Evolutionary conservation across 2,797 vertebrate species (phyloP).

Genomic region (Triplophysa bombifrons): DNA sequence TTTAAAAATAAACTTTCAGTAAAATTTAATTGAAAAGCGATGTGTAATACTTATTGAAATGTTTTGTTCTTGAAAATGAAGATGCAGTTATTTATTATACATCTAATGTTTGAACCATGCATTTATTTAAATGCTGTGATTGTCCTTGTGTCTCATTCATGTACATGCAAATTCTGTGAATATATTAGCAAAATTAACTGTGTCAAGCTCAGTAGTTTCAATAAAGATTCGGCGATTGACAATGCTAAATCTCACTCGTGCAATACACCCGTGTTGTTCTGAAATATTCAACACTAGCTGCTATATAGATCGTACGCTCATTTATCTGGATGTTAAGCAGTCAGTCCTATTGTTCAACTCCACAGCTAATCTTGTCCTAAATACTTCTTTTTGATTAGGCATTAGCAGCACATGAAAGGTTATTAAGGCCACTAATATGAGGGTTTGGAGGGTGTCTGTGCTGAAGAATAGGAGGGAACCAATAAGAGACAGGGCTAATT

Average conservation of each 20-base stretch:
- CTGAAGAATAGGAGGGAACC: conserved; percentile 59
- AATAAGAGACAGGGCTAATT: conserved; percentile 65
- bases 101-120: not conserved
- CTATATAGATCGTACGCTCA: conserved; percentile 17
- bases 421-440: conserved; percentile 62
- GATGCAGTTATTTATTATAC: too few species aligned
- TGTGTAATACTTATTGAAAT: too few species aligned
- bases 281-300: conserved; percentile 27
- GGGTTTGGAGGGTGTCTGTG: conserved; percentile 57
- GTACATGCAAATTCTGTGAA: too few species aligned
- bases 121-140: not conserved
- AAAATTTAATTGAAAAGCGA: too few species aligned
- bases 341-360: conserved; percentile 32
- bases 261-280: conserved; percentile 1
- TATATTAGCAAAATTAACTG: too few species aligned
- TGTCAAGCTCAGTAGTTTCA: not conserved
- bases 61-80: too few species aligned
- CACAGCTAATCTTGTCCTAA: conserved; percentile 48
- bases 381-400: conserved; percentile 61
- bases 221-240: conserved; percentile 3
- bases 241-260: not conserved
- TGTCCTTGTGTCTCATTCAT: too few species aligned
- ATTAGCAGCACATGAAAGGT: conserved; percentile 63
- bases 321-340: conserved; percentile 32
- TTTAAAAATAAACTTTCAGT: too few species aligned